phyloP scores from a whole-genome alignment of 2,888 invertebrate genomes.

The Thysanoteuthis rhombus region DNA sequence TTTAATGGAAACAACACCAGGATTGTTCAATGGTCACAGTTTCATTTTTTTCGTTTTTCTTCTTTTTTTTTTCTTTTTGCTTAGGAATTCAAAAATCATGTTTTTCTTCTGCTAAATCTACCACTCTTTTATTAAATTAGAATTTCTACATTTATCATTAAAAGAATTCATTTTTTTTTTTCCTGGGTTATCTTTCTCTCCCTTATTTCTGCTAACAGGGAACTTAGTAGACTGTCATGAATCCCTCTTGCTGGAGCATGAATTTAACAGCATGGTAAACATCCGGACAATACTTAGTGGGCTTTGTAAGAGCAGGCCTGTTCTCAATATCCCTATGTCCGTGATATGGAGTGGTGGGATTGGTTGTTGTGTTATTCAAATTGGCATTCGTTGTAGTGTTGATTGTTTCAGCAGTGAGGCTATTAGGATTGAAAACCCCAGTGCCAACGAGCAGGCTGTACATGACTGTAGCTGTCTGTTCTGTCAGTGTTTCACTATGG shows the following conservation, averaged over 20 bases:
- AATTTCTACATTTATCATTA: not conserved
- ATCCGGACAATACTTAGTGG: conserved; percentile 56
- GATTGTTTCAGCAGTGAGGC: not conserved
- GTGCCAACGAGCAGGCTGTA: conserved; percentile 64
- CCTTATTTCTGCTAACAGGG: not conserved
- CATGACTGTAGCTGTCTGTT: conserved; percentile 60
- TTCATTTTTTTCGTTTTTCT: not conserved
- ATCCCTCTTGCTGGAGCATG: not conserved
- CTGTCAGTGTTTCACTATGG: conserved; percentile 47
- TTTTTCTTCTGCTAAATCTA: too few relatives aligned
- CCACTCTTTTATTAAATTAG: not conserved
- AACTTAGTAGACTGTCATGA: not conserved
- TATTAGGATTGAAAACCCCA: conserved; percentile 61
- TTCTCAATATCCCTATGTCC: conserved; percentile 64
- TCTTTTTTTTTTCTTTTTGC: not conserved
- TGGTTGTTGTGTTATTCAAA: too few relatives aligned
- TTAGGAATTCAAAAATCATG: not conserved
- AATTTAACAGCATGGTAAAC: conserved; percentile 57
- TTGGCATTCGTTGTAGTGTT: not conserved
- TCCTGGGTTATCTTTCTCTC: not conserved
- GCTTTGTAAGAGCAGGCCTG: conserved; percentile 59
- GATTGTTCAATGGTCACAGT: not conserved
- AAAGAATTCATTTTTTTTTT: not conserved
- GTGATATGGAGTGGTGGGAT: conserved; percentile 48
- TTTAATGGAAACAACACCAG: not conserved